A percentile compares a stretch with the other conserved stretches of the same genome.
Evolutionary conservation across 1,140 invertebrate genomes (phyloP).

Genomic region (Drosophila nigrodunni): DNA sequence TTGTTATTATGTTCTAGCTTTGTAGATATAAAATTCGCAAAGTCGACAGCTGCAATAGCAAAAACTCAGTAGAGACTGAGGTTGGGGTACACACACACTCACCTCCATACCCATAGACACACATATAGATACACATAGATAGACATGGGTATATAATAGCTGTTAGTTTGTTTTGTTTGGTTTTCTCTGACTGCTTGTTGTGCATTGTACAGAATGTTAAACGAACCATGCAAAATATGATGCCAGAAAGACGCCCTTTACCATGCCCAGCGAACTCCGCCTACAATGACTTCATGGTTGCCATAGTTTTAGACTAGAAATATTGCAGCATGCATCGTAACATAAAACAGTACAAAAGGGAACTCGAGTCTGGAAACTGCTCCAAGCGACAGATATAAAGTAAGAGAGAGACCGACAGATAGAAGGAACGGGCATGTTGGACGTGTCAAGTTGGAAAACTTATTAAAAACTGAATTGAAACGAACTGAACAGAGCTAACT

Average conservation of each 20-base stretch:
- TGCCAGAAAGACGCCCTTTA: constrained; percentile 40
- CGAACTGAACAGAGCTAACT: neutral
- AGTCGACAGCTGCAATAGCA: constrained; percentile 49
- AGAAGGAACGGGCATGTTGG: neutral
- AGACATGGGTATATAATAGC: constrained; percentile 8
- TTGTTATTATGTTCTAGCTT: constrained; percentile 28
- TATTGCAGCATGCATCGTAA: constrained; percentile 26
- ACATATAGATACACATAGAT: constrained; percentile 2
- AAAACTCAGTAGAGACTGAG: constrained; percentile 4
- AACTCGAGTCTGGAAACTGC: constrained; percentile 2
- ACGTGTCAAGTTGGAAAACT: constrained; percentile 48
- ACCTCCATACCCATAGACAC: constrained; percentile 5
- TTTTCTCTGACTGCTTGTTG: constrained; percentile 23
- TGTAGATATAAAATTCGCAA: constrained; percentile 50
- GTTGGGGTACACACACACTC: neutral
- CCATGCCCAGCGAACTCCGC: neutral
- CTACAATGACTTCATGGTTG: constrained; percentile 1
- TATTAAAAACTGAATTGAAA: constrained; percentile 51
- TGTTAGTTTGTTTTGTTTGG: constrained; percentile 43
- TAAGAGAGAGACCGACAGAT: neutral
- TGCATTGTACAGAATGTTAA: constrained; percentile 73
- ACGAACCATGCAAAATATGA: constrained; percentile 80
- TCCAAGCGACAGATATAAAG: neutral
- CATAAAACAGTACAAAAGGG: constrained; percentile 4
- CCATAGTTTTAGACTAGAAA: constrained; percentile 20